Percentiles rank a stretch among this genome's conserved stretches.
These are phyloP conservation scores for Microctonus brassicae DNA, from an alignment of 2,888 invertebrate species.

Conservation along the genomic window DNA sequence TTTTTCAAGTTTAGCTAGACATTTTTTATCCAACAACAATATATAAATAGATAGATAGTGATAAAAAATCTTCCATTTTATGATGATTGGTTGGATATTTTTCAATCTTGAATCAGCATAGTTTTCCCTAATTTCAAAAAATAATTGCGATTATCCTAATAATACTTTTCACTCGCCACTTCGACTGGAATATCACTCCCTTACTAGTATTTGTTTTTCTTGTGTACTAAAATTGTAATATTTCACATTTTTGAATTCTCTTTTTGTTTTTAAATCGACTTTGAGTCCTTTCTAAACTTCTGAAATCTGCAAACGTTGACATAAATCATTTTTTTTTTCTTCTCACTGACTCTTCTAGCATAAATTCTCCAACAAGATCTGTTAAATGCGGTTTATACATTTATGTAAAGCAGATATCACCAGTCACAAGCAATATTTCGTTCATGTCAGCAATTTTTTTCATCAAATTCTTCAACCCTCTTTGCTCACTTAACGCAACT, in stretches of 20 bases:
- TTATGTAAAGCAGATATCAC: constrained; percentile 34
- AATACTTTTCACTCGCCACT: too few relatives aligned
- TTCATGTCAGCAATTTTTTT: constrained; percentile 32
- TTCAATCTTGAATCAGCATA: too few relatives aligned
- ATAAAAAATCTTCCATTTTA: background rate
- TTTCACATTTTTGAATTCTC: too few relatives aligned
- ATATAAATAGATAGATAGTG: background rate
- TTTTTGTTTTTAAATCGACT: too few relatives aligned
- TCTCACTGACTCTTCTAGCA: background rate
- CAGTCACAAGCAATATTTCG: constrained; percentile 30
- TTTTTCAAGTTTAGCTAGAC: constrained; percentile 27
- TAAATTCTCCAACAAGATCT: background rate
- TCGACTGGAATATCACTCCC: too few relatives aligned
- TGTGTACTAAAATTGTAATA: too few relatives aligned
- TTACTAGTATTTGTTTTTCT: too few relatives aligned
- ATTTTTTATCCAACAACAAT: constrained; percentile 4
- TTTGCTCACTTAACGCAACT: background rate
- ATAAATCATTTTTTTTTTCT: background rate
- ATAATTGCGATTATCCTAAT: too few relatives aligned
- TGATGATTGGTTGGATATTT: too few relatives aligned
- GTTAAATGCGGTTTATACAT: constrained; percentile 17
- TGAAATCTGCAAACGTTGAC: too few relatives aligned
- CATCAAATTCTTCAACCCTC: constrained; percentile 15
- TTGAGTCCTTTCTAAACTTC: background rate
- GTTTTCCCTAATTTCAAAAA: too few relatives aligned